Evolutionary conservation across 2,797 vertebrate genomes (phyloP).

Genomic region (Sebastes melanostomus): DNA sequence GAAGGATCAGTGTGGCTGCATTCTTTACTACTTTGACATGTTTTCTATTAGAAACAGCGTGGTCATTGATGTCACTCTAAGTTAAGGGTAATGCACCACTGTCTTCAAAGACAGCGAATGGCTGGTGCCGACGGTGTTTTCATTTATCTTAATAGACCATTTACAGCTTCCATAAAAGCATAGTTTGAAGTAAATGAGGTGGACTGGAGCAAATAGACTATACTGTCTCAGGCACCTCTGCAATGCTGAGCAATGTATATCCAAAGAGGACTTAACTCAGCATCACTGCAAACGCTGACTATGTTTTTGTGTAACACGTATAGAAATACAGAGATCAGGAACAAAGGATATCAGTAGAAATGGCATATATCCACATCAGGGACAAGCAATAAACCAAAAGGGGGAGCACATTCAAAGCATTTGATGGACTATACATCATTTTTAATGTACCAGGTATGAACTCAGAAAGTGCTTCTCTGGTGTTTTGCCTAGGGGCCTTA

Average conservation of each 20-base stretch:
- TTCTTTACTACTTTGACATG: neutral
- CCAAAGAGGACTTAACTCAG: constrained; percentile 4
- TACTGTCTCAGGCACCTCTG: neutral
- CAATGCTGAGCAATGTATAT: neutral
- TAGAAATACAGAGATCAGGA: constrained; percentile 4
- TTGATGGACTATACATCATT: constrained; percentile 21
- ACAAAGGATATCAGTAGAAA: constrained; percentile 10
- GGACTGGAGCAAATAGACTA: constrained; percentile 9
- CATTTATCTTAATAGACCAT: constrained; percentile 40
- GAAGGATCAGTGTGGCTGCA: neutral
- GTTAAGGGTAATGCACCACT: constrained; percentile 7
- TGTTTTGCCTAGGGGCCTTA: constrained; percentile 69
- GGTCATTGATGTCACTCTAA: neutral
- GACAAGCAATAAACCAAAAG: constrained; percentile 32
- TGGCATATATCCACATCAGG: constrained; percentile 4
- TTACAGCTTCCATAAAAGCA: constrained; percentile 31
- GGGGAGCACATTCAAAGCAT: constrained; percentile 22
- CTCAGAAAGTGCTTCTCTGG: constrained; percentile 54
- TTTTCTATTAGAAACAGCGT: neutral
- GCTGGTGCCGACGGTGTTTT: constrained; percentile 15
- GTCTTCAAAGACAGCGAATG: constrained; percentile 31
- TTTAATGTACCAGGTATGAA: constrained; percentile 43
- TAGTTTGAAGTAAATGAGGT: constrained; percentile 24
- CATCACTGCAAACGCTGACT: constrained; percentile 1
- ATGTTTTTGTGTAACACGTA: neutral